A percentile compares a stretch with the other conserved stretches of the same genome.
Evolutionary conservation across 2,888 invertebrate genomes (phyloP).

Genomic region (Synergus itoensis): DNA sequence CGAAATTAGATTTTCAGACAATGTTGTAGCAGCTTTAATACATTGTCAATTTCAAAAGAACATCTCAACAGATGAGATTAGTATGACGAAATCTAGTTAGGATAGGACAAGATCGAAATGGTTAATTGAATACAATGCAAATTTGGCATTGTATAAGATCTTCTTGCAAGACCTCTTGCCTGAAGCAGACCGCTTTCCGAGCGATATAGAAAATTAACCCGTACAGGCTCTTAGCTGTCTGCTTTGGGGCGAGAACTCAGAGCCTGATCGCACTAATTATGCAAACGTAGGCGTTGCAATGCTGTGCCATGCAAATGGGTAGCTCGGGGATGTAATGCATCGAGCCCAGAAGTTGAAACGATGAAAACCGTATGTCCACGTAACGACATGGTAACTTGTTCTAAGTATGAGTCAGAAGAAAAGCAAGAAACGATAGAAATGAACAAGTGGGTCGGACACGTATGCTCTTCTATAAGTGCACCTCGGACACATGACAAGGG

Average conservation of each 20-base stretch:
- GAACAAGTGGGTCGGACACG: constrained; percentile 69
- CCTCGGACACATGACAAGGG: constrained; percentile 53
- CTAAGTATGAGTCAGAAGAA: constrained; percentile 50
- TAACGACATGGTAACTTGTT: constrained; percentile 42
- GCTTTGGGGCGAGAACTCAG: constrained; percentile 41
- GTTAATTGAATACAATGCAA: constrained; percentile 39
- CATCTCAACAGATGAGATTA: not conserved
- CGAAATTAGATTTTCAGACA: not conserved
- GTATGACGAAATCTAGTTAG: constrained; percentile 7
- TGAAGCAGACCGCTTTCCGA: constrained; percentile 35
- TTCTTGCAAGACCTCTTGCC: constrained; percentile 38
- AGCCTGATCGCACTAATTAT: constrained; percentile 41
- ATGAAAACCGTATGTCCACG: constrained; percentile 39
- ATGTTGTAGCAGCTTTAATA: not conserved
- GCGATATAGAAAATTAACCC: constrained; percentile 40
- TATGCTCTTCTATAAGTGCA: constrained; percentile 57
- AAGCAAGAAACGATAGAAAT: constrained; percentile 50
- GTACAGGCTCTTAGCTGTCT: constrained; percentile 37
- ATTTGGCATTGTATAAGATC: constrained; percentile 29
- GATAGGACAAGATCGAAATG: constrained; percentile 15
- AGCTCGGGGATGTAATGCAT: constrained; percentile 30
- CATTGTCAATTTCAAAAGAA: not conserved
- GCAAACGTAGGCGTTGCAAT: constrained; percentile 41
- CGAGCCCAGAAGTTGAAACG: constrained; percentile 40
- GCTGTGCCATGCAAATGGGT: constrained; percentile 37